Base-by-base conservation (phyloP, 2,113 vertebrate species). In the Myiozetetes cayanensis region DNA sequence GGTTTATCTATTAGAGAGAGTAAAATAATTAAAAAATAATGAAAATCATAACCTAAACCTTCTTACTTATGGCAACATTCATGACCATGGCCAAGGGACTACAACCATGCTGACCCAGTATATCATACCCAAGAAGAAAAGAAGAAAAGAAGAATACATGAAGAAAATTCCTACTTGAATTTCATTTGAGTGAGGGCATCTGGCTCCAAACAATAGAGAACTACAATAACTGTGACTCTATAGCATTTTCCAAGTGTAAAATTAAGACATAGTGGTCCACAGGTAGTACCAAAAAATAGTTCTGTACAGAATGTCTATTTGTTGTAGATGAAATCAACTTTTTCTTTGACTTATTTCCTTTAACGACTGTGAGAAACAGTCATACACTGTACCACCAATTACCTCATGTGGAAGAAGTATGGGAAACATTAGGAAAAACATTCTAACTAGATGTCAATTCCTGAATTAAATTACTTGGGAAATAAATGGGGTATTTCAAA, bases 251-350 rank as follows among this genome's bases (percentile, higher is more conserved):
- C 5, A 72, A 50, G 22, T 3, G 28, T 39, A 47, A 56, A 56
- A 91, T 87, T 62, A 76, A 85, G 9, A 4, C 23, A 56, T 2
- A 61, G 17, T 31, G 10, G 15, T 72, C 13, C 31, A 52, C 4
- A 90, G 8, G 3, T 56, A 10, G 4, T 58, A 44, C 3, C 13
- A 73, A 68, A 62, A 72, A n/a, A 2, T 30, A n/a, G 4, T 65
- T 72, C 31, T 41, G 3, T 46, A 35, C 13, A 41, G 39, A 59
- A 44, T 0, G 0, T 25, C 8, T 67, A 8, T 9, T 53, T 50
- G 5, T 35, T n/a, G 14, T 31, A 58, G 47, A 47, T 28, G 67
- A 63, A 68, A 62, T n/a, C 20, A 53, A 19, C 7, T 24, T 11
- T 70, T 52, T 56, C 18, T 79, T 63, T 70, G 23, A 46, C 12